phyloP scores from a whole-genome alignment of 2,797 vertebrate genomes.

The Peromyscus melanophrys region DNA sequence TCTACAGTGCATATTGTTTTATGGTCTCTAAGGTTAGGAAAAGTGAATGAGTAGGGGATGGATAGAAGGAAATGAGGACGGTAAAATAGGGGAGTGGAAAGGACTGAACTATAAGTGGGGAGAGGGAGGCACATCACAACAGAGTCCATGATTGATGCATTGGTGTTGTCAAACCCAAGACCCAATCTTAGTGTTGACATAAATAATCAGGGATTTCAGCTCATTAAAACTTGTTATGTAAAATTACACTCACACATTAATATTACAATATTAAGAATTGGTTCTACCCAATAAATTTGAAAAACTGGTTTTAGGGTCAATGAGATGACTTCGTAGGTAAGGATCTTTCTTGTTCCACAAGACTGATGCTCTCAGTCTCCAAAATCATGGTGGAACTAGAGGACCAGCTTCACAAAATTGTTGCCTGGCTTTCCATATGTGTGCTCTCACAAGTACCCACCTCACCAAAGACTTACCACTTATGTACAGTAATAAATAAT shows the following conservation, averaged over 20 bases:
- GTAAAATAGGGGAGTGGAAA: not conserved
- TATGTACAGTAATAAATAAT: not conserved
- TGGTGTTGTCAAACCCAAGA: not conserved
- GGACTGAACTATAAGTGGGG: not conserved
- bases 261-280: not conserved
- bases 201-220: not conserved
- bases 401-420: not conserved
- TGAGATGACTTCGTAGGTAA: not conserved
- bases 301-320: not conserved
- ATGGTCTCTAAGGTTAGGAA: not conserved
- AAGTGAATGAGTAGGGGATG: not conserved
- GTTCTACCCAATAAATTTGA: not conserved
- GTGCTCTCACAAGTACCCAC: not conserved
- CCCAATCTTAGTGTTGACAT: not conserved
- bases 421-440: not conserved
- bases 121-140: not conserved
- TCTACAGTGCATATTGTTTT: not conserved
- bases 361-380: not conserved
- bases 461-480: no score
- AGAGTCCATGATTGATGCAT: not conserved
- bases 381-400: not conserved
- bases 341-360: not conserved
- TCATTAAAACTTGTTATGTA: conserved; percentile 7
- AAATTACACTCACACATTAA: not conserved
- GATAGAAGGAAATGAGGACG: not conserved